phyloP scores from a whole-genome alignment of 2,797 vertebrate genomes.

The Onychomys torridus region DNA sequence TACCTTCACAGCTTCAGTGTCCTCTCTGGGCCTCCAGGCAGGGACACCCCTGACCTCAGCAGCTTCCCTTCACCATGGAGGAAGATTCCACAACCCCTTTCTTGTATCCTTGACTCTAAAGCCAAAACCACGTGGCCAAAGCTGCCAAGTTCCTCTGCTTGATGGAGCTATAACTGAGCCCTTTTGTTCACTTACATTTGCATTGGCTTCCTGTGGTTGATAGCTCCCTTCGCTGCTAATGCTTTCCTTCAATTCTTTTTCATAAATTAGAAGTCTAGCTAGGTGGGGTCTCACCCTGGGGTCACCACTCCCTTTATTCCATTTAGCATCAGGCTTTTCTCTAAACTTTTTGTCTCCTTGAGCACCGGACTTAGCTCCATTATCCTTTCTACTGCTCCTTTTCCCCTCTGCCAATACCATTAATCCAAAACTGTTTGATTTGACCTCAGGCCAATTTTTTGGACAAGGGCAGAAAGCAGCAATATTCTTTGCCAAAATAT shows the following conservation, averaged over 20 bases:
- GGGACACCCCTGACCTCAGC: background rate
- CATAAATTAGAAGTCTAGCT: background rate
- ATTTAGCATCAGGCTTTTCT: background rate
- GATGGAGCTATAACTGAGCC: background rate
- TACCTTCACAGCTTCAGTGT: background rate
- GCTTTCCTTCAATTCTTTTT: background rate
- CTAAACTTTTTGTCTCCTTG: background rate
- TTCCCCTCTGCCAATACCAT: background rate
- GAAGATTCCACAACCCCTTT: background rate
- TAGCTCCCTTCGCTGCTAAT: background rate
- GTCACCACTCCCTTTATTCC: background rate
- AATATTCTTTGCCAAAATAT: background rate
- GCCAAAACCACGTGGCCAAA: background rate
- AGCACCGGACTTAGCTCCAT: background rate
- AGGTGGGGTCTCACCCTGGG: background rate
- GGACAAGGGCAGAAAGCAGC: background rate
- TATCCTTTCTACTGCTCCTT: background rate
- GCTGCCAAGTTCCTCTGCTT: background rate
- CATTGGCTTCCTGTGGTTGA: background rate
- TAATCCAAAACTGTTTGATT: background rate
- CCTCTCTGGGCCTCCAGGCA: background rate
- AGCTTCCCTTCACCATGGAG: background rate
- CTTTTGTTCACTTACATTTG: background rate
- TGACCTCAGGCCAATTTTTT: background rate
- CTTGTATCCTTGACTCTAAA: background rate